Conservation (phyloP, 2,797 vertebrate genomes). For the Sphenodon punctatus region DNA sequence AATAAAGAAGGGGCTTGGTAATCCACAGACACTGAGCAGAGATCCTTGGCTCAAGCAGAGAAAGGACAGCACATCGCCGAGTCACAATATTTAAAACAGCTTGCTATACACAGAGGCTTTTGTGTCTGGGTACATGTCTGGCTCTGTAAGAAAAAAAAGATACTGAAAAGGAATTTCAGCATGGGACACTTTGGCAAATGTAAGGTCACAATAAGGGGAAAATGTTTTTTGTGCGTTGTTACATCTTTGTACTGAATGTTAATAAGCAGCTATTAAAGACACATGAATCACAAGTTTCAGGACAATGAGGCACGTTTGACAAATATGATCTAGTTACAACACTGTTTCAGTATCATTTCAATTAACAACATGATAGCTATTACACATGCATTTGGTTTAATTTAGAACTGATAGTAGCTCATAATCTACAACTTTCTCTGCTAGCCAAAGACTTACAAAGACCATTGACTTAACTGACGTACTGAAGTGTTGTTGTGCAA, state of each 20-base stretch:
- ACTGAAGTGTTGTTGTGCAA: slow-evolving; percentile 15
- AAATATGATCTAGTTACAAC: slow-evolving; percentile 65
- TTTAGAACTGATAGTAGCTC: slow-evolving; percentile 41
- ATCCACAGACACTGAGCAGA: slow-evolving; percentile 84
- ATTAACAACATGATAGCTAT: slow-evolving; percentile 15
- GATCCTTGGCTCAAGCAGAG: slow-evolving; percentile 84
- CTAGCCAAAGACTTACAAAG: slow-evolving; percentile 12
- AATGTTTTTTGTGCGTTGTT: slow-evolving; percentile 87
- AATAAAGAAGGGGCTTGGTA: slow-evolving; percentile 89
- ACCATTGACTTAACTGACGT: slow-evolving; percentile 28
- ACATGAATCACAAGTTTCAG: slow-evolving; percentile 66
- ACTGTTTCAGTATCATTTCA: slow-evolving; percentile 24
- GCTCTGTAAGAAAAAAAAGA: slow-evolving; percentile 83
- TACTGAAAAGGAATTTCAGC: slow-evolving; percentile 89
- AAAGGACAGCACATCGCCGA: slow-evolving; percentile 86
- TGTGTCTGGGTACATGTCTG: slow-evolving; percentile 82
- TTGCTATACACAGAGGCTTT: slow-evolving; percentile 85
- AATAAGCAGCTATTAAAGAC: slow-evolving; percentile 66
- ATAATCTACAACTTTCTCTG: neutral
- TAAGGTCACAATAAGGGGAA: slow-evolving; percentile 87
- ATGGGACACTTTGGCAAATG: slow-evolving; percentile 88
- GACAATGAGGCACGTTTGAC: slow-evolving; percentile 68
- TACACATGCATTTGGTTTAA: neutral
- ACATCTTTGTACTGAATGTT: slow-evolving; percentile 75
- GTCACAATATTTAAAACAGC: slow-evolving; percentile 93